Conservation (phyloP, 2,888 invertebrate species). For the Ctenicera cuprea region DNA sequence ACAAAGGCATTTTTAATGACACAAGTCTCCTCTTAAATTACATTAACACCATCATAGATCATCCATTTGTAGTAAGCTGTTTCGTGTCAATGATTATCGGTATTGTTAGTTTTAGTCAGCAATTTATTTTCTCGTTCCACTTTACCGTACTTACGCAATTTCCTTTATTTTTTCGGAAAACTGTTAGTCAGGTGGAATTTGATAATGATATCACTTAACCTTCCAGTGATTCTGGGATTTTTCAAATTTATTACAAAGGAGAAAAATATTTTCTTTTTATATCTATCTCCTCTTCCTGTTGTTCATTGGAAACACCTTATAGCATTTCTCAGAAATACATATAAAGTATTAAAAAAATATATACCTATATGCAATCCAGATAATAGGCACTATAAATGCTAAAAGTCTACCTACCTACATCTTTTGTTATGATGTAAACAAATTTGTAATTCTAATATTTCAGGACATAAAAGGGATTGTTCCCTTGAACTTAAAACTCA, state of each 20-base stretch:
- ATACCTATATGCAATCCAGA: neutral
- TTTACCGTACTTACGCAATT: too few relatives aligned
- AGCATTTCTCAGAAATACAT: neutral
- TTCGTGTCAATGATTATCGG: neutral
- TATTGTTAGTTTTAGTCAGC: neutral
- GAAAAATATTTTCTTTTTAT: too few relatives aligned
- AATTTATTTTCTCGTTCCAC: neutral
- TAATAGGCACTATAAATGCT: constrained; percentile 17
- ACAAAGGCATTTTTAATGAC: neutral
- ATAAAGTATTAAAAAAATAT: neutral
- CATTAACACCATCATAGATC: neutral
- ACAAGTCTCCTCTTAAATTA: neutral
- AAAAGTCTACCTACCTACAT: constrained; percentile 7
- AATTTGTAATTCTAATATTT: constrained; percentile 11
- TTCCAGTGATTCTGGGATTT: too few relatives aligned
- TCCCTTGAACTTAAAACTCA: constrained; percentile 8
- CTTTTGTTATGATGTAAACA: constrained; percentile 7
- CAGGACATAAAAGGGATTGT: constrained; percentile 1
- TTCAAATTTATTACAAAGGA: too few relatives aligned
- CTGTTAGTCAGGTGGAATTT: too few relatives aligned
- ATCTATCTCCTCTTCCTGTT: too few relatives aligned
- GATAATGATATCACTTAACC: too few relatives aligned
- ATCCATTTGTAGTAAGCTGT: neutral
- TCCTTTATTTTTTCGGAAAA: too few relatives aligned
- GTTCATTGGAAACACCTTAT: neutral